A percentile compares a stretch with the other conserved stretches of the same genome.
Evolutionary conservation across 2,113 vertebrate genomes (phyloP).

Genomic region (Cariama cristata): DNA sequence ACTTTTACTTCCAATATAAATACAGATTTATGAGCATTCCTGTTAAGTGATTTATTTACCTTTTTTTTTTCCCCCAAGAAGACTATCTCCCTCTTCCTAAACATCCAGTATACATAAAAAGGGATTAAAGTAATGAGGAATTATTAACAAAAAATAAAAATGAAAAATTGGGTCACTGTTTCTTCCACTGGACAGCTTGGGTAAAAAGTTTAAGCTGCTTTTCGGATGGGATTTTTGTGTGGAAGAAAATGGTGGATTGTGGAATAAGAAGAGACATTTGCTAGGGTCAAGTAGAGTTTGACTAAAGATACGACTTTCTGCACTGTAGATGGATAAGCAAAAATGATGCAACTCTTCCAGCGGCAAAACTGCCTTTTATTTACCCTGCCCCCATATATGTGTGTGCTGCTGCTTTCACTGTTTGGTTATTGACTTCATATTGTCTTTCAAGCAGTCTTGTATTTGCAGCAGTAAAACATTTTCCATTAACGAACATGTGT

Average conservation of each 20-base stretch:
- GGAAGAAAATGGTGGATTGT: background rate
- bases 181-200: background rate
- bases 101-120: background rate
- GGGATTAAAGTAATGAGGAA: background rate
- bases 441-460: background rate
- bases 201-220: background rate
- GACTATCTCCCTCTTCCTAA: background rate
- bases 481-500: background rate
- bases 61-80: background rate
- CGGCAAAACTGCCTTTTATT: background rate
- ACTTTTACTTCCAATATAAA: constrained; percentile 7
- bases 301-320: background rate
- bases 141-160: background rate
- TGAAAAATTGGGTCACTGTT: background rate
- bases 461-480: background rate
- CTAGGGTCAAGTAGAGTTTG: background rate
- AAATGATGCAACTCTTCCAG: background rate
- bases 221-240: background rate
- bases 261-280: background rate
- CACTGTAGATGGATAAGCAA: background rate
- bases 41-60: background rate
- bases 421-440: background rate
- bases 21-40: constrained; percentile 14
- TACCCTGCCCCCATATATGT: background rate
- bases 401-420: background rate